phyloP scores from a whole-genome alignment of 2,888 invertebrate genomes.

The Psococerastis gibbosa region DNA sequence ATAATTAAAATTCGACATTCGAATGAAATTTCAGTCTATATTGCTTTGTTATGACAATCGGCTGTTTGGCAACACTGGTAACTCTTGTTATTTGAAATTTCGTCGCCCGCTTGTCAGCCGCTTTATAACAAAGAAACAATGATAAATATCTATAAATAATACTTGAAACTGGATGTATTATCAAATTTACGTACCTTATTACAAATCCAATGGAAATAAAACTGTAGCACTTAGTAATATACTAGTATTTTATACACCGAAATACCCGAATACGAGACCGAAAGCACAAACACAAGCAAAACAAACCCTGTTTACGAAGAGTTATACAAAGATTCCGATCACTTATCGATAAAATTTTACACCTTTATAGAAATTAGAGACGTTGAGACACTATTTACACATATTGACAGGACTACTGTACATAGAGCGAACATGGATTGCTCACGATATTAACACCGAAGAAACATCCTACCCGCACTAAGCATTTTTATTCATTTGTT shows the following conservation, averaged over 20 bases:
- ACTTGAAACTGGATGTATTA: no score
- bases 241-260: conserved; percentile 7
- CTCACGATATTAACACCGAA: conserved; percentile 6
- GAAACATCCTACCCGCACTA: conserved; percentile 1
- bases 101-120: conserved; percentile 9
- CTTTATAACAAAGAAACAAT: conserved; percentile 8
- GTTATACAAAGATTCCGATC: background rate
- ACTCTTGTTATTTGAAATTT: background rate
- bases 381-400: conserved; percentile 4
- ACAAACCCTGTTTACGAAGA: conserved; percentile 7
- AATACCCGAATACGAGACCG: conserved; percentile 3
- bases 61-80: conserved; percentile 7
- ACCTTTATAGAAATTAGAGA: background rate
- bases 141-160: no score
- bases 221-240: background rate
- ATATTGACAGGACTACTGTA: background rate
- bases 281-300: background rate
- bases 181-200: conserved; percentile 2
- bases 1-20: no score
- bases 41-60: conserved; percentile 6
- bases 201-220: conserved; percentile 2
- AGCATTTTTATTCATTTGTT: no score
- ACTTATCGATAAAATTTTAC: conserved; percentile 2
- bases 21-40: no score
- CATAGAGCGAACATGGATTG: conserved; percentile 4